Base-by-base conservation (phyloP, 2,113 vertebrate genomes). In the Eclectus roratus region DNA sequence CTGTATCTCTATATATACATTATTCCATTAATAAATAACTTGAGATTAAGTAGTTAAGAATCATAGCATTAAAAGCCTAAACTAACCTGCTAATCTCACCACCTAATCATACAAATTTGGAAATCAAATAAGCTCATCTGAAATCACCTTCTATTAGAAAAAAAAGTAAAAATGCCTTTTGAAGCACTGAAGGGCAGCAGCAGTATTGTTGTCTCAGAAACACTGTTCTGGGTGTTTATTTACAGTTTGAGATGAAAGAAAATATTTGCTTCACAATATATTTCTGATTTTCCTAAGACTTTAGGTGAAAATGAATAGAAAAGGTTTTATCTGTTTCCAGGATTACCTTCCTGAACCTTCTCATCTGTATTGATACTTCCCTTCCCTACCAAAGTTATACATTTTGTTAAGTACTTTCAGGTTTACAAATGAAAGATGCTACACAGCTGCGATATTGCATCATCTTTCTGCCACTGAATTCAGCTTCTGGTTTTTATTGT, bases 1-100 rank as follows among this genome's bases (percentile, higher is more conserved):
- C 6, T 63, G 1, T 31, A 6, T 70, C 6, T 63, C 8, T 84
- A 0, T 17, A 21, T 12, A 68, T 60, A 33, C 2, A 21, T 58
- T 25, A 44, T 19, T 37, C 43, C 19, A 21, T 71, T 58, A 52
- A 58, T 31, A 88, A 70, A 61, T 44, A 89, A 89, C 29, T 78
- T 69, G n/a, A 69, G 35, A 88, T 65, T 20, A 70, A 58, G 44
- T 18, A 41, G 33, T 55, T 37, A 89, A 63, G 28, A 74, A 79
- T 68, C 8, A 27, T 1, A 0, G 4, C 39, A 79, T 43, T 68
- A 52, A 55, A 87, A 89, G 43, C 10, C 47, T 78, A 46, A n/a
- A 58, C n/a, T 78, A 68, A 58, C 17, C 31, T 60, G 11, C 37
- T 64, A 39, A 8, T 47, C 65, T 79, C 18, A 68, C 6, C n/a